Percentiles rank a stretch among this genome's conserved stretches.
Conservation (phyloP, 2,113 vertebrate species). For the Naja naja region DNA sequence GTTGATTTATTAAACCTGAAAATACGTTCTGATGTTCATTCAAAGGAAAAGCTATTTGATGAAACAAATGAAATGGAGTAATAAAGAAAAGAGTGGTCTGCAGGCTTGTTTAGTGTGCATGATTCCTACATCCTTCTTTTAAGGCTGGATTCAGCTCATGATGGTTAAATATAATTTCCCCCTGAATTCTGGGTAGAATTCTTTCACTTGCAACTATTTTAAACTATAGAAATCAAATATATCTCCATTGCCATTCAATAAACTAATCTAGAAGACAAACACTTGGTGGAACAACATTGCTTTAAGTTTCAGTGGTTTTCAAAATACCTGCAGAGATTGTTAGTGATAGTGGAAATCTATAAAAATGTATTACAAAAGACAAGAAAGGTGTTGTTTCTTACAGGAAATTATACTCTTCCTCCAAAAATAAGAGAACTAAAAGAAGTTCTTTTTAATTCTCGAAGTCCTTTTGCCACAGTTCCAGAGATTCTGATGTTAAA, state of each 20-base stretch:
- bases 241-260: neutral
- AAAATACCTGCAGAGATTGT: neutral
- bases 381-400: constrained; percentile 22
- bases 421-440: constrained; percentile 62
- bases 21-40: neutral
- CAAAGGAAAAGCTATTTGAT: neutral
- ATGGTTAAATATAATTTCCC: neutral
- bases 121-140: neutral
- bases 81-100: neutral
- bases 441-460: constrained; percentile 62
- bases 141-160: neutral
- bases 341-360: neutral
- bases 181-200: neutral
- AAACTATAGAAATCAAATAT: neutral
- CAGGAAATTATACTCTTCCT: constrained; percentile 69
- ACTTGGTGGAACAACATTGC: neutral
- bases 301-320: neutral
- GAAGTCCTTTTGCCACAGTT: constrained; percentile 62
- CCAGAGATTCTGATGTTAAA: constrained; percentile 70
- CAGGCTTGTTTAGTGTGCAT: too few species aligned
- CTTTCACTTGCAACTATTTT: neutral
- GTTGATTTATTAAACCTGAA: neutral
- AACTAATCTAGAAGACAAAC: neutral
- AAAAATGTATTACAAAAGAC: neutral
- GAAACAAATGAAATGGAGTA: neutral